phyloP scores from a whole-genome alignment of 1,140 invertebrate genomes.

The Lasioglossum albipes region DNA sequence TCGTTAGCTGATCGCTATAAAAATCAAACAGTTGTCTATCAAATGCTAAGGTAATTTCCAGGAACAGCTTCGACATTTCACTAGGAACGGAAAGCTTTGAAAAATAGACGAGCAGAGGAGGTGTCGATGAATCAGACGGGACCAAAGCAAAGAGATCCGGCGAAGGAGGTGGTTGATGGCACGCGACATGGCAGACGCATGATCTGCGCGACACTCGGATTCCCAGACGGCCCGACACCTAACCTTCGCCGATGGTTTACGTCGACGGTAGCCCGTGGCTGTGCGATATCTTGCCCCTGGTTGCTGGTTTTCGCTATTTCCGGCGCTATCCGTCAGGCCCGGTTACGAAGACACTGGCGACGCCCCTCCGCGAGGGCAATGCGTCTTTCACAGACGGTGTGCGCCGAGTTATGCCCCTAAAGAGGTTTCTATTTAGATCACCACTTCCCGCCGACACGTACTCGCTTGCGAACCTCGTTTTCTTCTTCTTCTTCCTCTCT shows the following conservation, averaged over 20 bases:
- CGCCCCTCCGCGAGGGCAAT: constrained; percentile 71
- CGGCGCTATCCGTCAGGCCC: constrained; percentile 78
- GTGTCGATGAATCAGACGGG: too few relatives aligned
- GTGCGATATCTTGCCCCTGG: constrained; percentile 39
- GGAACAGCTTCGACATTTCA: too few relatives aligned
- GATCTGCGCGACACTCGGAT: constrained; percentile 45
- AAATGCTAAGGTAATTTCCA: too few relatives aligned
- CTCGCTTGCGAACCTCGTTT: background rate
- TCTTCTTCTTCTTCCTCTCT: constrained; percentile 1
- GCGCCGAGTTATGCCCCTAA: constrained; percentile 76
- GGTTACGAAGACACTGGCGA: constrained; percentile 73
- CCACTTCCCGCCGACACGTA: constrained; percentile 55
- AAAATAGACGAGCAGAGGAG: too few relatives aligned
- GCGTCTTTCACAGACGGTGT: constrained; percentile 76
- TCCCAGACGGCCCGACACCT: constrained; percentile 72
- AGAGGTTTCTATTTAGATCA: constrained; percentile 77
- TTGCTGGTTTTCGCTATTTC: constrained; percentile 75
- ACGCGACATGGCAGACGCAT: constrained; percentile 21
- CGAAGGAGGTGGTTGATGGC: constrained; percentile 1
- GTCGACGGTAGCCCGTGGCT: constrained; percentile 1
- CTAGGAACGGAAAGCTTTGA: too few relatives aligned
- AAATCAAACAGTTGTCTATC: too few relatives aligned
- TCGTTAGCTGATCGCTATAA: too few relatives aligned
- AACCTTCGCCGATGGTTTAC: constrained; percentile 64
- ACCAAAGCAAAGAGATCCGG: too few relatives aligned